Percentiles rank a stretch among this genome's conserved stretches.
Conservation (phyloP, 1,140 invertebrate species). For the Drosophila varians region DNA sequence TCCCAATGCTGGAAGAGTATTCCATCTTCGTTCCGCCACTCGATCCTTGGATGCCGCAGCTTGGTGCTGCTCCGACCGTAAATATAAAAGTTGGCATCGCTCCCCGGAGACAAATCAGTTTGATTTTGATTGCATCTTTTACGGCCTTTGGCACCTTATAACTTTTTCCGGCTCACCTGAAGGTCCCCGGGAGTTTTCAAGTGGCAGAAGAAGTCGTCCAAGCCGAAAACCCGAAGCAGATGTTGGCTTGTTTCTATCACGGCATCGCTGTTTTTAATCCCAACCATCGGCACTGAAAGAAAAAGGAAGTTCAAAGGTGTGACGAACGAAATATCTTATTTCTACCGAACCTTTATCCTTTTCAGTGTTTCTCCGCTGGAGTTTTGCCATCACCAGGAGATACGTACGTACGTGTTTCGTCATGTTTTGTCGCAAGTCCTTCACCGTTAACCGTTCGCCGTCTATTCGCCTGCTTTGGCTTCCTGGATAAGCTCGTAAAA, state of each 20-base stretch:
- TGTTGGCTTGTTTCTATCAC: neutral
- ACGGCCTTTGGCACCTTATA: slow-evolving; percentile 80
- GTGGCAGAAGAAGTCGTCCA: slow-evolving; percentile 19
- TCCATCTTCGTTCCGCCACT: slow-evolving; percentile 12
- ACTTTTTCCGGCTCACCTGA: slow-evolving; percentile 49
- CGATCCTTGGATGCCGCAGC: neutral
- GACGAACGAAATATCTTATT: too few species aligned
- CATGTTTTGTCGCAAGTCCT: slow-evolving; percentile 44
- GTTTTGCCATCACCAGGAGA: slow-evolving; percentile 46
- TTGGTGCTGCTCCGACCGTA: slow-evolving; percentile 44
- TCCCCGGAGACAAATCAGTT: slow-evolving; percentile 79
- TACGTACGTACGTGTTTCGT: slow-evolving; percentile 51
- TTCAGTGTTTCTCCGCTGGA: slow-evolving; percentile 29
- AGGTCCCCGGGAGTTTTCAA: slow-evolving; percentile 21
- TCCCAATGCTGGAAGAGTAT: slow-evolving; percentile 33
- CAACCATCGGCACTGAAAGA: neutral
- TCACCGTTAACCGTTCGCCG: neutral
- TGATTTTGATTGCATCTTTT: slow-evolving; percentile 81
- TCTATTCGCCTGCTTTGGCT: slow-evolving; percentile 26
- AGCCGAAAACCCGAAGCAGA: neutral
- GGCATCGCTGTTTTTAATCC: slow-evolving; percentile 5
- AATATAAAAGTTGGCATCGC: slow-evolving; percentile 78
- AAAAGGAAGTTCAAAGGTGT: neutral
- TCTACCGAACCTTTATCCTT: too few species aligned
- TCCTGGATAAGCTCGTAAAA: slow-evolving; percentile 71